Percentiles rank a stretch among this genome's conserved stretches.
phyloP scores from a whole-genome alignment of 2,113 vertebrate genomes.

The Macrotis lagotis region DNA sequence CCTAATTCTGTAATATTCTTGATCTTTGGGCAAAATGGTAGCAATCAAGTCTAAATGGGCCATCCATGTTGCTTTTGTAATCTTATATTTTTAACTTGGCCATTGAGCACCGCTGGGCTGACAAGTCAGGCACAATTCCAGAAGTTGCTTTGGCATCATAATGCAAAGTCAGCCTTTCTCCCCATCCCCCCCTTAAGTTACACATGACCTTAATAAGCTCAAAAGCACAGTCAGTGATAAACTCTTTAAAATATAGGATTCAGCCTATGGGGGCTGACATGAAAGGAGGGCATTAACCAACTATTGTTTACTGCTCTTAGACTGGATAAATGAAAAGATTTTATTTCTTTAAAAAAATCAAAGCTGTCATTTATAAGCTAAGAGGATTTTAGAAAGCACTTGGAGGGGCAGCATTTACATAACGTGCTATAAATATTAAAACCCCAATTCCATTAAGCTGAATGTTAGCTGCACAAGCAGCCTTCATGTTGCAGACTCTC shows the following conservation, averaged over 20 bases:
- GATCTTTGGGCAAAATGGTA: background rate
- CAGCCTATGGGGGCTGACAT: constrained; percentile 60
- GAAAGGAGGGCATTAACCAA: constrained; percentile 78
- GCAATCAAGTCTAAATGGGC: constrained; percentile 28
- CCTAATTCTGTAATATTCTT: constrained; percentile 23
- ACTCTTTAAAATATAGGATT: constrained; percentile 67
- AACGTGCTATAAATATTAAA: constrained; percentile 82
- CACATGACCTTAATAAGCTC: constrained; percentile 74
- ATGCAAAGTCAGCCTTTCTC: constrained; percentile 66
- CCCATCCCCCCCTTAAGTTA: constrained; percentile 3
- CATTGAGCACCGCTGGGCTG: constrained; percentile 43
- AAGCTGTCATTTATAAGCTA: constrained; percentile 82
- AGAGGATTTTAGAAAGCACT: constrained; percentile 83
- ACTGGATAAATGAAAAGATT: constrained; percentile 79
- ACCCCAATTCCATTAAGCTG: constrained; percentile 67
- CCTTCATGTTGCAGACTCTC: constrained; percentile 62
- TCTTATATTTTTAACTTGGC: constrained; percentile 40
- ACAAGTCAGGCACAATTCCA: constrained; percentile 47
- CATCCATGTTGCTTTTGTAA: constrained; percentile 38
- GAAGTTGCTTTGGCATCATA: constrained; percentile 56
- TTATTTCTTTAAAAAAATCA: constrained; percentile 75
- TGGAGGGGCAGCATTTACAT: constrained; percentile 78
- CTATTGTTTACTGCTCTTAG: constrained; percentile 81
- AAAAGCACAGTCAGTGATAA: constrained; percentile 73
- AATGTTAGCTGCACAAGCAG: constrained; percentile 54